These are phyloP conservation scores for Esperia sulphurella DNA, from an alignment of 2,888 invertebrate species.

Conservation along the genomic window DNA sequence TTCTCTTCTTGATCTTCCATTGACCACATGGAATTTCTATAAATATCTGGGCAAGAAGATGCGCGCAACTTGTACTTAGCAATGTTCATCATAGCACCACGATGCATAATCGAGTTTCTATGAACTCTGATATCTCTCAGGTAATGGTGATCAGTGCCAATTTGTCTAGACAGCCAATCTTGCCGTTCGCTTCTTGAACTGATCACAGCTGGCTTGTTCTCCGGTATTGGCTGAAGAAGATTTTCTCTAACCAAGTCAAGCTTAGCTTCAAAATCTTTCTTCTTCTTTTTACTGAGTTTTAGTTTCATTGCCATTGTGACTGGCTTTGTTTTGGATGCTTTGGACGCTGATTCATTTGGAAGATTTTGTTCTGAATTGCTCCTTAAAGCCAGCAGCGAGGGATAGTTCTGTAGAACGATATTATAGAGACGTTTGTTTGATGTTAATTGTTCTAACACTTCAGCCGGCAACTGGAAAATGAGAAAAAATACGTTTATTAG, in stretches of 20 bases:
- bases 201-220: slow-evolving; percentile 56
- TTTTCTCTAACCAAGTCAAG: slow-evolving; percentile 59
- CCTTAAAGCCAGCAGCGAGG: slow-evolving; percentile 81
- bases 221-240: slow-evolving; percentile 66
- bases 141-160: slow-evolving; percentile 82
- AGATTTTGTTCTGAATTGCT: slow-evolving; percentile 83
- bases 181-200: slow-evolving; percentile 42
- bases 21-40: slow-evolving; percentile 91
- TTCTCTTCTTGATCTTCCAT: slow-evolving; percentile 85
- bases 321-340: slow-evolving; percentile 63
- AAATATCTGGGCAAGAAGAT: slow-evolving; percentile 96
- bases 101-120: slow-evolving; percentile 91
- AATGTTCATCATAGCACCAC: slow-evolving; percentile 91
- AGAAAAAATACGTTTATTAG: neutral
- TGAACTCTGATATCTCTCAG: slow-evolving; percentile 85
- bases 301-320: slow-evolving; percentile 83
- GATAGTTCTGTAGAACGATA: slow-evolving; percentile 86
- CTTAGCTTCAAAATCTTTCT: slow-evolving; percentile 64
- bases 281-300: slow-evolving; percentile 60
- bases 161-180: slow-evolving; percentile 72
- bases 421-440: slow-evolving; percentile 83
- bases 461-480: slow-evolving; percentile 81
- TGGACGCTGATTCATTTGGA: slow-evolving; percentile 47
- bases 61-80: slow-evolving; percentile 90
- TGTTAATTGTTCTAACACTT: slow-evolving; percentile 83